Evolutionary conservation across 2,113 vertebrate species (phyloP).

Genomic region (Barnardius zonarius): DNA sequence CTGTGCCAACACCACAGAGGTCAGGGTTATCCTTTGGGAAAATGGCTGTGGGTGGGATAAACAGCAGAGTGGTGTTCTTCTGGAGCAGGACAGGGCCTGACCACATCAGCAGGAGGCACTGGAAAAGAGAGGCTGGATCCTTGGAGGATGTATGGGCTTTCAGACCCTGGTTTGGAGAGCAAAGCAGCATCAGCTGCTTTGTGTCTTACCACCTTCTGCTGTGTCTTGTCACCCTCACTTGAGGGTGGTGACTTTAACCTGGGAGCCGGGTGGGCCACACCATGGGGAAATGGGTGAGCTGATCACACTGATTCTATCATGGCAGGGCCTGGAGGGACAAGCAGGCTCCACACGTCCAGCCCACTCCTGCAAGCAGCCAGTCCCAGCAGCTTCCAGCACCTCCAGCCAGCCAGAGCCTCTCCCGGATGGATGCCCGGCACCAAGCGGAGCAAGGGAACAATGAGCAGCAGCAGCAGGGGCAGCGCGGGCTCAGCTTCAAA

Average conservation of each 20-base stretch:
- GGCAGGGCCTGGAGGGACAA: background rate
- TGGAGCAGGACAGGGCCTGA: background rate
- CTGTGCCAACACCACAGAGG: rapidly evolving
- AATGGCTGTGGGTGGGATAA: background rate
- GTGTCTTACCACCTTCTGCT: background rate
- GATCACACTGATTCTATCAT: background rate
- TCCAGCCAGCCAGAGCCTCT: background rate
- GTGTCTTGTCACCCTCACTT: rapidly evolving
- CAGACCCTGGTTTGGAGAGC: background rate
- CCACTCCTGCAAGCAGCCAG: background rate
- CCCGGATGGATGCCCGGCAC: background rate
- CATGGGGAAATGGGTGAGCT: background rate
- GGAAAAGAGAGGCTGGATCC: background rate
- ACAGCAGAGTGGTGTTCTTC: background rate
- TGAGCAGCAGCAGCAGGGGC: background rate
- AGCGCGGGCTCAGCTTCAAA: constrained; percentile 50
- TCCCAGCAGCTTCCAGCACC: background rate
- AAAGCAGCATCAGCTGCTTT: background rate
- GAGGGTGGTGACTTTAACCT: background rate
- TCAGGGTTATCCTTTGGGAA: background rate
- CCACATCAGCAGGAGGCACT: background rate
- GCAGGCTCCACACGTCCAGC: background rate
- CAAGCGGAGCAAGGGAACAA: background rate
- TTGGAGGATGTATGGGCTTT: background rate
- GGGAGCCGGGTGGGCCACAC: background rate